A percentile compares a stretch with the other conserved stretches of the same genome.
These are phyloP conservation scores for Drosophila ambigua DNA, from an alignment of 1,140 invertebrate genomes.

Conservation along the genomic window DNA sequence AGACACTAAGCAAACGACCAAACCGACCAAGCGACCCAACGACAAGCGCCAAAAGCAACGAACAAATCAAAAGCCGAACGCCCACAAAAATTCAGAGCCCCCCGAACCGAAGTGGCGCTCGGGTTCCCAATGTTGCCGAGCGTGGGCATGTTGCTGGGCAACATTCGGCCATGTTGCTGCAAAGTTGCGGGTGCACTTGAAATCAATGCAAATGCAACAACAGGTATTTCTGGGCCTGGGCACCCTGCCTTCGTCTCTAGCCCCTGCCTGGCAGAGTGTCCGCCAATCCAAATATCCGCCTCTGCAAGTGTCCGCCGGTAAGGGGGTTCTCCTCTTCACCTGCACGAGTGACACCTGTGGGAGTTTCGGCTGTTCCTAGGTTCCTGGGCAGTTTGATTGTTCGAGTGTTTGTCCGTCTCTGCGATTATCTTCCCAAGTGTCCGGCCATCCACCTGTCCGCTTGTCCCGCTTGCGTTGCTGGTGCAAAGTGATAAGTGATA, in stretches of 20 bases:
- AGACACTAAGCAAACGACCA: conserved; percentile 10
- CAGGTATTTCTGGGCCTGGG: conserved; percentile 35
- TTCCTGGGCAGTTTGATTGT: too few species aligned
- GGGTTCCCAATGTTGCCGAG: conserved; percentile 34
- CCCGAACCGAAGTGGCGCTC: neutral
- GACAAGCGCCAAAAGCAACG: conserved; percentile 10
- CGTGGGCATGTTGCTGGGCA: conserved; percentile 8
- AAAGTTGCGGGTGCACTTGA: neutral
- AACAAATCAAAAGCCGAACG: conserved; percentile 9
- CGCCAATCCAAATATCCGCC: neutral
- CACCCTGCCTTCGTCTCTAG: neutral
- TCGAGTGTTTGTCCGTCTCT: too few species aligned
- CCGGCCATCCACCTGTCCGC: too few species aligned
- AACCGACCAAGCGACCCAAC: conserved; percentile 35
- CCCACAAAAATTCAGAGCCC: neutral
- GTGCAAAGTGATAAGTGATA: conserved; percentile 40
- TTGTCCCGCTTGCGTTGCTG: neutral
- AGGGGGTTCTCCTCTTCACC: conserved; percentile 8
- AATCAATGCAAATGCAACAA: conserved; percentile 41
- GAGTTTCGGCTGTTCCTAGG: too few species aligned
- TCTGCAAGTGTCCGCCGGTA: neutral
- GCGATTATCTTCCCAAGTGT: too few species aligned
- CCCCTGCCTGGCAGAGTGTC: too few species aligned
- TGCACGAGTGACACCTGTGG: neutral
- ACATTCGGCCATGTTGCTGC: neutral